A percentile compares a stretch with the other conserved stretches of the same genome.
phyloP scores from a whole-genome alignment of 2,888 invertebrate genomes.

The Zaprionus bogoriensis region DNA sequence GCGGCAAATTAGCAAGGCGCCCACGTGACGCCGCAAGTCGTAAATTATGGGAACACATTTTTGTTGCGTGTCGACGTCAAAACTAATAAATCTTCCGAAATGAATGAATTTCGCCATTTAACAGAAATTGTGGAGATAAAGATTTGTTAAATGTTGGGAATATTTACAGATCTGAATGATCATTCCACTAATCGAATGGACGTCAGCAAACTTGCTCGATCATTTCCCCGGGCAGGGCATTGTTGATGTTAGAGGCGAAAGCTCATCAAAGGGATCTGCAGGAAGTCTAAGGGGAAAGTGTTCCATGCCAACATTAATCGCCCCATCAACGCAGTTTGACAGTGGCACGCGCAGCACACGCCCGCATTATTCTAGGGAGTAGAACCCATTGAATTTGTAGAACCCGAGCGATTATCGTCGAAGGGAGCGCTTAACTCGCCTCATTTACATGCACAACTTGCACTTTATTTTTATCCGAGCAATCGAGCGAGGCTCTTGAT shows the following conservation, averaged over 20 bases:
- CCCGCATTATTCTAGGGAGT: background rate
- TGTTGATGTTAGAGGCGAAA: background rate
- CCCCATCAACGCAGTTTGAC: slow-evolving; percentile 51
- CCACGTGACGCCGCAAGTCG: slow-evolving; percentile 14
- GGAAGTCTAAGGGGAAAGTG: slow-evolving; percentile 1
- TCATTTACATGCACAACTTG: slow-evolving; percentile 40
- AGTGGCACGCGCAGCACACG: slow-evolving; percentile 46
- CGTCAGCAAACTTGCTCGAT: background rate
- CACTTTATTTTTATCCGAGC: slow-evolving; percentile 38
- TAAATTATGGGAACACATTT: slow-evolving; percentile 17
- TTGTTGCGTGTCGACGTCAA: background rate
- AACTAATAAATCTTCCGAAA: background rate
- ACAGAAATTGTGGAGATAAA: background rate
- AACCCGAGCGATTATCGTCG: slow-evolving; percentile 15
- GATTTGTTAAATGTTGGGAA: background rate
- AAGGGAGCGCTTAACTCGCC: slow-evolving; percentile 31
- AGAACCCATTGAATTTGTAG: background rate
- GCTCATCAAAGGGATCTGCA: background rate
- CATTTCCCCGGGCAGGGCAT: background rate
- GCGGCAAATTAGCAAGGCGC: slow-evolving; percentile 30
- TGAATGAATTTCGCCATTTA: too few relatives aligned
- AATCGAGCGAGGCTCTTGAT: background rate
- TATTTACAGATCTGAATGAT: background rate
- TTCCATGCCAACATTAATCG: slow-evolving; percentile 22
- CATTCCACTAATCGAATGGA: background rate